Conservation (phyloP, 2,888 invertebrate genomes). For the Stramonita haemastoma region DNA sequence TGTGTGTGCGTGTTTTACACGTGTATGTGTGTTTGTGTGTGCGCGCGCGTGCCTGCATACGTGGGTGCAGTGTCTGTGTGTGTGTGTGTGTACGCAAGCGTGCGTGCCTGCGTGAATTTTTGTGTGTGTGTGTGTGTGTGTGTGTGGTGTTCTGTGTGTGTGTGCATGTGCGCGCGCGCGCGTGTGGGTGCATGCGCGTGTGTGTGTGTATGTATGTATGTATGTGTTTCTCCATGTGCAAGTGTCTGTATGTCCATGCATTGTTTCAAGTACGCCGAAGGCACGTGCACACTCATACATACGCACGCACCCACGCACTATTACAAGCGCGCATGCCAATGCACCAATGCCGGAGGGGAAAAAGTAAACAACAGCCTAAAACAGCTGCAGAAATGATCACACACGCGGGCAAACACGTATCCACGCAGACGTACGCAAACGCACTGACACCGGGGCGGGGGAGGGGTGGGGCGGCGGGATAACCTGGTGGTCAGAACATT, state of each 20-base stretch:
- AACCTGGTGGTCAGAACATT: too few relatives aligned
- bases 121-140: not conserved
- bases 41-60: not conserved
- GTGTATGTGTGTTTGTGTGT: not conserved
- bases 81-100: not conserved
- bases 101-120: not conserved
- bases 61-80: not conserved
- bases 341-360: not conserved
- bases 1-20: not conserved
- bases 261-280: not conserved
- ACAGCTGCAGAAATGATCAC: too few relatives aligned
- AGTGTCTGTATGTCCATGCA: not conserved
- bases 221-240: not conserved
- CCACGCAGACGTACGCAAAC: too few relatives aligned
- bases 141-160: not conserved
- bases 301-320: not conserved
- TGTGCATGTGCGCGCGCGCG: not conserved
- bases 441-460: too few relatives aligned
- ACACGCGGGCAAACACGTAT: too few relatives aligned
- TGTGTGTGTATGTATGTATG: too few relatives aligned
- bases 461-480: too few relatives aligned
- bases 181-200: not conserved
- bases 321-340: not conserved
- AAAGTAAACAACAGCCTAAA: too few relatives aligned
- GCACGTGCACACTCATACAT: not conserved